Evolutionary conservation across 2,113 vertebrate species (phyloP).

Genomic region (Pseudopipra pipra): DNA sequence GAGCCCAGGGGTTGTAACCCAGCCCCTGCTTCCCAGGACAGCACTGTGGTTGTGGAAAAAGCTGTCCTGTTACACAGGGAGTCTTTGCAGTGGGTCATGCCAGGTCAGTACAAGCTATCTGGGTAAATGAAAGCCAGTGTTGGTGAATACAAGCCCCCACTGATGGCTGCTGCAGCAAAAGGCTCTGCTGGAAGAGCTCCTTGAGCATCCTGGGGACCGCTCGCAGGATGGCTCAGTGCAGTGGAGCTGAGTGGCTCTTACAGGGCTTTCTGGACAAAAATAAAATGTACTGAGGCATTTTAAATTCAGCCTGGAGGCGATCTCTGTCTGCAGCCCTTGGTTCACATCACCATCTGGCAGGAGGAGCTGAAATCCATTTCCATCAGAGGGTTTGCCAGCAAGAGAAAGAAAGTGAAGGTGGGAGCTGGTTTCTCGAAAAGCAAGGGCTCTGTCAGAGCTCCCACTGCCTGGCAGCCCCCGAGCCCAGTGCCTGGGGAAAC

Average conservation of each 20-base stretch:
- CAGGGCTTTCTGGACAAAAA: constrained; percentile 29
- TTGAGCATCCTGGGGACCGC: accelerated
- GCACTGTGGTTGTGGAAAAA: neutral
- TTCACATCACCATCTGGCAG: constrained; percentile 59
- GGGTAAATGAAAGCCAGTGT: neutral
- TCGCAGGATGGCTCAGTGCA: neutral
- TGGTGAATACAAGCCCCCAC: neutral
- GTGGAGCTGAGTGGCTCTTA: neutral
- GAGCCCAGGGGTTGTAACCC: neutral
- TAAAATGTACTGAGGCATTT: constrained; percentile 52
- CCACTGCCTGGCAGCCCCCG: neutral
- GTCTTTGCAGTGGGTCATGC: neutral
- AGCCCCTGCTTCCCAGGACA: neutral
- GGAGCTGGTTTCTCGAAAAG: constrained; percentile 9
- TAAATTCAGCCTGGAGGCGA: constrained; percentile 41
- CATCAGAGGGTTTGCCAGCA: constrained; percentile 39
- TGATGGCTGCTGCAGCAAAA: neutral
- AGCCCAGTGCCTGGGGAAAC: neutral
- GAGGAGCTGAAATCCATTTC: constrained; percentile 51
- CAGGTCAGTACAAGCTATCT: neutral
- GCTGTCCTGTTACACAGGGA: neutral
- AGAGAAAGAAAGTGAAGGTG: neutral
- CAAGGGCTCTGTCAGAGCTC: neutral
- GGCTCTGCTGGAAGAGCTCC: neutral
- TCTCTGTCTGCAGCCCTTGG: constrained; percentile 40